phyloP scores from a whole-genome alignment of 2,888 invertebrate species.

The Sympetrum striolatum region DNA sequence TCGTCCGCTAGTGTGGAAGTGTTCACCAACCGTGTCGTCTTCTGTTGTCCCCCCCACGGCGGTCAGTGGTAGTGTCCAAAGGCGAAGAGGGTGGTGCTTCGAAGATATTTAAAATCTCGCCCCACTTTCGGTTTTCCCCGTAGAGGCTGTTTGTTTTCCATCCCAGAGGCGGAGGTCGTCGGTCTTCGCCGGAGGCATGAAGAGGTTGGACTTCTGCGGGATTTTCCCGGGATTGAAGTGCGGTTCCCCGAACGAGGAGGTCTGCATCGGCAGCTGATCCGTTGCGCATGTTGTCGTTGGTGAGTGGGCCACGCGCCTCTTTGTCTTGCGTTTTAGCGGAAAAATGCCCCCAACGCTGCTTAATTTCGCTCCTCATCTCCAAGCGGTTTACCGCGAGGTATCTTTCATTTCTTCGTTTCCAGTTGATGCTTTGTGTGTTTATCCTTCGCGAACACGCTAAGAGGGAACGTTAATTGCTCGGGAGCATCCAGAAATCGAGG shows the following conservation, averaged over 20 bases:
- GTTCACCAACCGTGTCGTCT: neutral
- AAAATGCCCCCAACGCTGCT: no score
- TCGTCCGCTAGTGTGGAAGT: neutral
- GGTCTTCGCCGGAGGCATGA: neutral
- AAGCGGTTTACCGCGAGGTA: neutral
- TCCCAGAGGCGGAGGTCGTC: neutral
- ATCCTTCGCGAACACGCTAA: neutral
- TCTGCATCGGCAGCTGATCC: slow-evolving; percentile 24
- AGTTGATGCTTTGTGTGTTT: neutral
- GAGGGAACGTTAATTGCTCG: neutral
- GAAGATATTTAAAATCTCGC: neutral
- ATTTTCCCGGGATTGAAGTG: neutral
- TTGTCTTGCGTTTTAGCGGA: neutral
- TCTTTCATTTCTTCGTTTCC: neutral
- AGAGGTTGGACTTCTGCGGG: neutral
- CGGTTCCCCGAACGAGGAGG: neutral
- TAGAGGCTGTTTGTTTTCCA: neutral
- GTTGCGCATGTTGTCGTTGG: neutral
- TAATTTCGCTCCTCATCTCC: neutral
- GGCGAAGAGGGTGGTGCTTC: neutral
- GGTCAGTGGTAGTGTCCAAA: neutral
- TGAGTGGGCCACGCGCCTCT: neutral
- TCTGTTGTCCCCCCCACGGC: neutral
- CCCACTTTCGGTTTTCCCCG: neutral
- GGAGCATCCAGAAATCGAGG: no score